phyloP scores from a whole-genome alignment of 2,113 vertebrate genomes.

The Bos javanicus region DNA sequence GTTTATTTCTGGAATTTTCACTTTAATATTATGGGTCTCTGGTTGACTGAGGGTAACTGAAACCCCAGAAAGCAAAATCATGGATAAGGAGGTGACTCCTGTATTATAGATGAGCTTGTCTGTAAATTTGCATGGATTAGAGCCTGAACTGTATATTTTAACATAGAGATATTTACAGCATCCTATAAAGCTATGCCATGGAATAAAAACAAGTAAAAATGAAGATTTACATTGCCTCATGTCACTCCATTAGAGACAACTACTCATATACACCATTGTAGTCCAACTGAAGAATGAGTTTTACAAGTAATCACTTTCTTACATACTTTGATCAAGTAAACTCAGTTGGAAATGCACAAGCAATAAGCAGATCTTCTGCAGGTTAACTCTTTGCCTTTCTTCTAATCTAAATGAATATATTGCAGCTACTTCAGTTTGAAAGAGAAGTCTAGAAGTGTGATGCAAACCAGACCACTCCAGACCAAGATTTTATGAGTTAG shows the following conservation, averaged over 20 bases:
- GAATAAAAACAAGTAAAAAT: conserved; percentile 67
- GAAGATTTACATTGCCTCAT: background rate
- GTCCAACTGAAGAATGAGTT: conserved; percentile 12
- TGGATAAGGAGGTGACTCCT: background rate
- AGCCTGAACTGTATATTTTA: conserved; percentile 61
- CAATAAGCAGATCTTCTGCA: background rate
- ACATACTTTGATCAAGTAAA: background rate
- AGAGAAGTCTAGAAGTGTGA: background rate
- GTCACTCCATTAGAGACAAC: background rate
- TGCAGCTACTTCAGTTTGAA: background rate
- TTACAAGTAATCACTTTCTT: background rate
- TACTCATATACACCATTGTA: background rate
- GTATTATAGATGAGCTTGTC: background rate
- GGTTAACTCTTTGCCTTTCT: background rate
- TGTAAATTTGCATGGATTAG: conserved; percentile 20
- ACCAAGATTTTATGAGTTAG: background rate
- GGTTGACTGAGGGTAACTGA: background rate
- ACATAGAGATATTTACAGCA: conserved; percentile 67
- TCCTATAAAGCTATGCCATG: conserved; percentile 66
- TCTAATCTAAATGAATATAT: conserved; percentile 1
- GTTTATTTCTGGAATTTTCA: background rate
- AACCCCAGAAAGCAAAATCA: background rate
- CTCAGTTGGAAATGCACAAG: background rate
- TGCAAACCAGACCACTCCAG: background rate
- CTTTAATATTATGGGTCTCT: background rate